A percentile compares a stretch with the other conserved stretches of the same genome.
These are phyloP conservation scores for Camponotus fellah DNA, from an alignment of 2,888 invertebrate species.

Conservation along the genomic window DNA sequence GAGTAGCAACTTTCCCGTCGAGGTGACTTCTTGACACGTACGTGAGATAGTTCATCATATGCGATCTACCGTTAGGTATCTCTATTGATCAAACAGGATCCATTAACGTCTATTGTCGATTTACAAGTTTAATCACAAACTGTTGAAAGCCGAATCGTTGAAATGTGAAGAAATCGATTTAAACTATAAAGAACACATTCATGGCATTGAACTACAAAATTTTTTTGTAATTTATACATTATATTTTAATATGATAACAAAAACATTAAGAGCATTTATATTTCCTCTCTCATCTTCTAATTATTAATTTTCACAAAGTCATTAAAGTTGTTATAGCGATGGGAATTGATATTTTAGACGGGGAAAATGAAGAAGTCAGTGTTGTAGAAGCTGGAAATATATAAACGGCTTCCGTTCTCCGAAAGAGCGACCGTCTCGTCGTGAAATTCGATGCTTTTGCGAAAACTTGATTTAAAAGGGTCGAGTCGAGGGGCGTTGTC, in stretches of 20 bases:
- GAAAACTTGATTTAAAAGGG: constrained; percentile 75
- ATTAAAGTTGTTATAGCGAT: constrained; percentile 2
- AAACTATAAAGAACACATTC: background rate
- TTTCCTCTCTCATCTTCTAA: background rate
- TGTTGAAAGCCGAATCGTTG: background rate
- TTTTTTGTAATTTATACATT: background rate
- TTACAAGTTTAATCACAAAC: constrained; percentile 23
- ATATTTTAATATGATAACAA: background rate
- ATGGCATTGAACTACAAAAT: background rate
- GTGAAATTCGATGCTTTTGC: constrained; percentile 77
- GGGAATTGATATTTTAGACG: constrained; percentile 55
- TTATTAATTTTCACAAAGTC: constrained; percentile 26
- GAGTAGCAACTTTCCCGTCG: constrained; percentile 52
- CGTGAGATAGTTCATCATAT: constrained; percentile 5
- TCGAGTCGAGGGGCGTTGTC: constrained; percentile 40
- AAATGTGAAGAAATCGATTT: background rate
- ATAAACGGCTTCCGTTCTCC: constrained; percentile 10
- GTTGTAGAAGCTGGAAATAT: constrained; percentile 11
- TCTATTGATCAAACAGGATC: constrained; percentile 13
- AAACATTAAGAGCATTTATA: background rate
- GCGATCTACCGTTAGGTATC: constrained; percentile 10
- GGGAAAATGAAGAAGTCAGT: constrained; percentile 25
- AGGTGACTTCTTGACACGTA: constrained; percentile 47
- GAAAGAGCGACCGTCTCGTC: constrained; percentile 24
- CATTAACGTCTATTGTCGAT: background rate